Percentiles rank a stretch among this genome's conserved stretches.
phyloP scores from a whole-genome alignment of 2,888 invertebrate genomes.

The Sicus ferrugineus region DNA sequence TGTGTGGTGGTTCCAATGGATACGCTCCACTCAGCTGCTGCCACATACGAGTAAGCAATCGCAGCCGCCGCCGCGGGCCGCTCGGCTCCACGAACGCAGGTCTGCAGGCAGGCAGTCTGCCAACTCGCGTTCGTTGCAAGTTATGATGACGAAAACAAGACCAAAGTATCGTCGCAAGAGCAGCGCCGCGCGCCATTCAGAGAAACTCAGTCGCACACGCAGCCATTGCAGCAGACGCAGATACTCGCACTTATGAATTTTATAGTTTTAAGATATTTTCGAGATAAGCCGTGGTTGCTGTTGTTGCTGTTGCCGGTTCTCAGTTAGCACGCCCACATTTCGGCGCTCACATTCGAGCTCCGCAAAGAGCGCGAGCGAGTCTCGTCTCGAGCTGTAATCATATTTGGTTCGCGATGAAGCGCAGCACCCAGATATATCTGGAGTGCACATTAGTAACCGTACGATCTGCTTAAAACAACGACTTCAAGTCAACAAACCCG shows the following conservation, averaged over 20 bases:
- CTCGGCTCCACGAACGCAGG: conserved; percentile 6
- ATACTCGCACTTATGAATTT: too few species aligned
- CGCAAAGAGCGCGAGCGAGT: too few species aligned
- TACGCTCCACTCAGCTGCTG: not conserved
- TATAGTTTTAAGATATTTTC: conserved; percentile 11
- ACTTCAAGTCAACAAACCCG: too few species aligned
- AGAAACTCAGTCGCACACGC: not conserved
- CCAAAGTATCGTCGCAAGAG: conserved; percentile 11
- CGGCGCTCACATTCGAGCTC: not conserved
- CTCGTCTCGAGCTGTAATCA: too few species aligned
- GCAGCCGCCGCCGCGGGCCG: not conserved
- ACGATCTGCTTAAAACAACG: too few species aligned
- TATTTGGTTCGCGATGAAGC: too few species aligned
- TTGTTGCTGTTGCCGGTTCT: not conserved
- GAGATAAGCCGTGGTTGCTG: conserved; percentile 3
- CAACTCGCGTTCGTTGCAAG: conserved; percentile 20
- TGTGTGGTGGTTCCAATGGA: conserved; percentile 26
- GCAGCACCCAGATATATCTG: too few species aligned
- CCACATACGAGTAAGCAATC: conserved; percentile 10
- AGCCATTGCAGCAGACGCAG: not conserved
- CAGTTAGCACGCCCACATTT: conserved; percentile 17
- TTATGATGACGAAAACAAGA: conserved; percentile 12
- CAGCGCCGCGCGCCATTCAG: not conserved
- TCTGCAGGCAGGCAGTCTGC: conserved; percentile 31
- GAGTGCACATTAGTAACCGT: too few species aligned